Evolutionary conservation across 2,888 invertebrate genomes (phyloP).

Genomic region (Drosophila quasianomalipes): DNA sequence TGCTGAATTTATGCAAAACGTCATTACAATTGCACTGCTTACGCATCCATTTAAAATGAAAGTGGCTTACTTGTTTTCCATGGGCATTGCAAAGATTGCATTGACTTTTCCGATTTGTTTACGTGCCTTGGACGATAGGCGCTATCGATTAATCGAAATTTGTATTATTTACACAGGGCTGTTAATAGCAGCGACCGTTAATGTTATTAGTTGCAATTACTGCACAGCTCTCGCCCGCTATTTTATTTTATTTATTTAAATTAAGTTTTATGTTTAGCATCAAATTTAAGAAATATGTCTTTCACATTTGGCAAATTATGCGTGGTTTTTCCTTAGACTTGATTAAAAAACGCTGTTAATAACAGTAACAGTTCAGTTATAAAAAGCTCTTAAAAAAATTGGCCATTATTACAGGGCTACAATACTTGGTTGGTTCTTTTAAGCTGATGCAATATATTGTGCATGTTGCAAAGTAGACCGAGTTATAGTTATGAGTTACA

Average conservation of each 20-base stretch:
- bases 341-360: conserved; percentile 1
- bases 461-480: not conserved
- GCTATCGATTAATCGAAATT: conserved; percentile 7
- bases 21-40: too few relatives aligned
- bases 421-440: not conserved
- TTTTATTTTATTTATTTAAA: not conserved
- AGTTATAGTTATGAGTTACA: not conserved
- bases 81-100: conserved; percentile 43
- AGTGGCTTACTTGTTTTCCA: conserved; percentile 57
- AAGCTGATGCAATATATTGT: conserved; percentile 61
- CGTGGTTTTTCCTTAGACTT: not conserved
- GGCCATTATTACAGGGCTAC: not conserved
- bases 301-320: not conserved
- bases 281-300: not conserved
- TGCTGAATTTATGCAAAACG: too few relatives aligned
- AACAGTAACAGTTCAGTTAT: conserved; percentile 12
- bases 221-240: not conserved
- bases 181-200: too few relatives aligned
- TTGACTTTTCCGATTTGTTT: conserved; percentile 43
- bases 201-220: not conserved
- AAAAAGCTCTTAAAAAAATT: not conserved
- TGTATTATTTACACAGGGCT: not conserved
- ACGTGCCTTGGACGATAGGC: conserved; percentile 21
- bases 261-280: too few relatives aligned
- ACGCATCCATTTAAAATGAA: not conserved